Base-by-base conservation (phyloP, 2,797 vertebrate genomes). In the Austrolebias charrua region DNA sequence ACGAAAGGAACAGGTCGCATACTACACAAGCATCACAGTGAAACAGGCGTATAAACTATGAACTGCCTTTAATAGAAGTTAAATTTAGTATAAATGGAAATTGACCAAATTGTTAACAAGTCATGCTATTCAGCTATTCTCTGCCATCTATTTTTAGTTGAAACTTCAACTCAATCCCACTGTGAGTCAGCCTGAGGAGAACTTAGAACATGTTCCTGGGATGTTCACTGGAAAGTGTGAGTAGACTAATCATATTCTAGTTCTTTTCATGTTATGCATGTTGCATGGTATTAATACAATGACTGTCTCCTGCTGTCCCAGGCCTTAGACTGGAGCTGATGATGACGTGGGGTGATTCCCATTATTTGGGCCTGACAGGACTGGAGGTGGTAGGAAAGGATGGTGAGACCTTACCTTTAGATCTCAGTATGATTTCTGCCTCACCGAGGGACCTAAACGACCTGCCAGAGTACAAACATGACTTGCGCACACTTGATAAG, bases 401-500 rank as follows among this genome's bases (percentile, higher is more conserved):
- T 0, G 95, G 97, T 1, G 92, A 95, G 9, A 87, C 93, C 5
- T 75, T 99, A 71, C 92, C 94, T 62, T 42, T 98, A 79, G 90
- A 73, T 60, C 65, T 86, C 49, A 85, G 92, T 15, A 94, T 95
- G 86, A 85, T 98, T 73, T 91, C 90, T 2, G 95, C 96, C 33
- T 96, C 85, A 44, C 96, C 96, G 1, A 82, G 74, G 15, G 96
- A 98, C 83, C 90, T 98, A 57, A 97, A 95, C 3, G 93, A 96
- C 79, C 93, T 98, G 64, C 93, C 93, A 0, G 95, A 96, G 29
- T 95, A 93, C 54, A 82, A 78, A 4, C 84, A 91, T 1, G 96
- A 98, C 82, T 87, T 86, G 53, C 94, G 95, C 71, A 98, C 96
- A 0, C 87, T 97, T 19, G 95, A 96, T 83, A 98, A 99, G 97